These are phyloP conservation scores for Acromyrmex echinatior DNA, from an alignment of 1,140 invertebrate species.

Conservation along the genomic window DNA sequence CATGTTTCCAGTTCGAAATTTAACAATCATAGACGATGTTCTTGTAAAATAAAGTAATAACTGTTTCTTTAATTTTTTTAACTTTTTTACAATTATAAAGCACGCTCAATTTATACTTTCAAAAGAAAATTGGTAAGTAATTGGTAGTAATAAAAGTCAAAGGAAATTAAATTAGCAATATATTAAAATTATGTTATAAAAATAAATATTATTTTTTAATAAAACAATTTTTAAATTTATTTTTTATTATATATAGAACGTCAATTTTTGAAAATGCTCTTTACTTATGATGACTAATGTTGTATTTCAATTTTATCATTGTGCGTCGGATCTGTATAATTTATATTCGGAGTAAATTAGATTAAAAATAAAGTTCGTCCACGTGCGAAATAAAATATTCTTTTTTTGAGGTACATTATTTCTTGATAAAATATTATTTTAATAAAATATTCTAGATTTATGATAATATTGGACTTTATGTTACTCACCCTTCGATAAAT, in stretches of 20 bases:
- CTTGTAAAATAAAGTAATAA: conserved; percentile 4
- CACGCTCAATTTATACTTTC: too few species aligned
- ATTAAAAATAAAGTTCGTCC: background rate
- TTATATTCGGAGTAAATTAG: conserved; percentile 16
- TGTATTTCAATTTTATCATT: too few species aligned
- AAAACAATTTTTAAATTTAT: too few species aligned
- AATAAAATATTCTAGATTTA: conserved; percentile 18
- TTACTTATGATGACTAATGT: too few species aligned
- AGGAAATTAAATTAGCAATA: too few species aligned
- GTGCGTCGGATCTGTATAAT: background rate
- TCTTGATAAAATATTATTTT: conserved; percentile 25
- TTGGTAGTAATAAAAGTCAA: too few species aligned
- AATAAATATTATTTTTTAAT: too few species aligned
- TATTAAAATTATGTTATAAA: too few species aligned
- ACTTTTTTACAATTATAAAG: too few species aligned
- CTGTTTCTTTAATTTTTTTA: background rate
- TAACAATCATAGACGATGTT: background rate
- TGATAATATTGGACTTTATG: background rate
- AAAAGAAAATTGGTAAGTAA: too few species aligned
- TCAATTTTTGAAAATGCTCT: too few species aligned
- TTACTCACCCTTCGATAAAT: conserved; percentile 93
- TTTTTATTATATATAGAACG: too few species aligned
- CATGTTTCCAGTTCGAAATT: background rate
- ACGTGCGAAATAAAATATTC: conserved; percentile 8
- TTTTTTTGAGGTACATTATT: conserved; percentile 8